phyloP scores from a whole-genome alignment of 2,113 vertebrate species.

The Columba janthina region DNA sequence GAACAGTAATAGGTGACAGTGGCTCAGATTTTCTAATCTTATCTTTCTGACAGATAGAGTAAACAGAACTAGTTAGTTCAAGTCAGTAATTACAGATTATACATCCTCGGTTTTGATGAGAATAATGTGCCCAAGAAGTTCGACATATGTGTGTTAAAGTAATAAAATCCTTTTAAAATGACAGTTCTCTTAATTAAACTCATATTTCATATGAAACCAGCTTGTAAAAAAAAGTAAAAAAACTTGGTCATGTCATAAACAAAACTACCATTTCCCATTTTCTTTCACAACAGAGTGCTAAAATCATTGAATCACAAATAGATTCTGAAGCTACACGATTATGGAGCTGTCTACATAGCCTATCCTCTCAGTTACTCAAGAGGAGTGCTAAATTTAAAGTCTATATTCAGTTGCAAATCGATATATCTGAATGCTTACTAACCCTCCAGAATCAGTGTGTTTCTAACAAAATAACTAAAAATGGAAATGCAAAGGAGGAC shows the following conservation, averaged over 20 bases:
- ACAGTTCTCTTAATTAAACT: neutral
- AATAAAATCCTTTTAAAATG: neutral
- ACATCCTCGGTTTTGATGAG: neutral
- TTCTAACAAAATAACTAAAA: slow-evolving; percentile 29
- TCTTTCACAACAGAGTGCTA: neutral
- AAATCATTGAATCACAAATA: neutral
- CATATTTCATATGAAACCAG: neutral
- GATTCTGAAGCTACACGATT: neutral
- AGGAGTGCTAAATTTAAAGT: neutral
- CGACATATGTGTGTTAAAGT: neutral
- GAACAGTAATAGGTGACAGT: neutral
- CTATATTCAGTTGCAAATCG: neutral
- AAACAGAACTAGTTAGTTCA: neutral
- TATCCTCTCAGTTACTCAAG: neutral
- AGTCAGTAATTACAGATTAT: neutral
- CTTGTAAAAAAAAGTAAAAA: neutral
- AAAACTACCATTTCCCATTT: neutral
- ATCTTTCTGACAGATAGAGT: neutral
- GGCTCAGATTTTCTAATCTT: neutral
- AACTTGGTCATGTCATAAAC: neutral
- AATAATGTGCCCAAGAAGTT: neutral
- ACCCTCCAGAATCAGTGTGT: neutral
- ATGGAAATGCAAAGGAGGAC: neutral
- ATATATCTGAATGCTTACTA: neutral
- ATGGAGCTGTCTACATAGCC: neutral